Conservation (phyloP, 2,113 vertebrate species). For the Aythya baeri region DNA sequence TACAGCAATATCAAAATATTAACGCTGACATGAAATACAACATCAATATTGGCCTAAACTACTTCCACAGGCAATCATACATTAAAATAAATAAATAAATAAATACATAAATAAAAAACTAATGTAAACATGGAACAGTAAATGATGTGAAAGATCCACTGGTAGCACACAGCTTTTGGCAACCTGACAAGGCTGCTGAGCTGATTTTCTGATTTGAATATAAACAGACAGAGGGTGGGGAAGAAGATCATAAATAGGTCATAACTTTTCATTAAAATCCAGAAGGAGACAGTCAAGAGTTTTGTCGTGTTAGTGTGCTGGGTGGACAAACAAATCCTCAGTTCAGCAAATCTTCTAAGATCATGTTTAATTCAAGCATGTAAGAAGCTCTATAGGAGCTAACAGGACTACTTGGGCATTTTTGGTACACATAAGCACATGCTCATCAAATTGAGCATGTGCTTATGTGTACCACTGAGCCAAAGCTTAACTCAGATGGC, state of each 20-base stretch:
- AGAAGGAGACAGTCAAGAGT: constrained; percentile 23
- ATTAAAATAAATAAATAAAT: not conserved
- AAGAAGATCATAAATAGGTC: constrained; percentile 29
- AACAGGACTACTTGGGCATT: not conserved
- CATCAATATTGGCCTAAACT: not conserved
- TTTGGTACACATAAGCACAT: no score
- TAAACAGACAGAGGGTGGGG: constrained; percentile 16
- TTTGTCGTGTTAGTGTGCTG: not conserved
- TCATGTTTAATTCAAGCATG: not conserved
- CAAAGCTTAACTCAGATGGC: not conserved
- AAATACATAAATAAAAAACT: not conserved
- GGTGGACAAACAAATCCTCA: not conserved
- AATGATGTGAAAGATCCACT: constrained; percentile 45
- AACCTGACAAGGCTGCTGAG: constrained; percentile 45
- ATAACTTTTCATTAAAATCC: constrained; percentile 43
- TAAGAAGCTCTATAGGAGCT: not conserved
- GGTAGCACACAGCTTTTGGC: constrained; percentile 49
- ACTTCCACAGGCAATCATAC: not conserved
- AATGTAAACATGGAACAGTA: constrained; percentile 44
- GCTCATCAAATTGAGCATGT: not conserved
- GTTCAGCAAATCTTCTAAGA: not conserved
- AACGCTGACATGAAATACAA: not conserved
- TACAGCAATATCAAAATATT: not conserved
- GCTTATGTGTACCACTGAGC: not conserved
- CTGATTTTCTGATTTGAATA: constrained; percentile 30